phyloP scores from a whole-genome alignment of 1,140 invertebrate species.

The Ooceraea biroi region DNA sequence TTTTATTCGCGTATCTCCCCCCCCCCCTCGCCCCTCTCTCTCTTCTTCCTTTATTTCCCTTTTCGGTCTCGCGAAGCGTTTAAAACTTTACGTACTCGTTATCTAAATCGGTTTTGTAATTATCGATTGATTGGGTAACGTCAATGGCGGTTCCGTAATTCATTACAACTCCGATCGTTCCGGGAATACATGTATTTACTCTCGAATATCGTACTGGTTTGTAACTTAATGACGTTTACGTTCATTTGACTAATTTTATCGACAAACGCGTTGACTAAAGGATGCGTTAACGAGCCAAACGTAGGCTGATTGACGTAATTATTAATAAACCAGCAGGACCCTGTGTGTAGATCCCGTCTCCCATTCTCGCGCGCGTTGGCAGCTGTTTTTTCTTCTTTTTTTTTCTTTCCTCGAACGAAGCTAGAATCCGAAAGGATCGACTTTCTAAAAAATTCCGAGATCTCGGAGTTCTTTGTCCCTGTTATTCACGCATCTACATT shows the following conservation, averaged over 20 bases:
- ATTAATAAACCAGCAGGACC: neutral
- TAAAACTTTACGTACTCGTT: neutral
- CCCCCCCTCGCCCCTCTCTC: constrained; percentile 1
- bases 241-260: constrained; percentile 28
- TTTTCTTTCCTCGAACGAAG: neutral
- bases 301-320: neutral
- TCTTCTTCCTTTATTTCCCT: neutral
- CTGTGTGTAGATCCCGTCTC: too few relatives aligned
- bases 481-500: neutral
- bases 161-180: constrained; percentile 4
- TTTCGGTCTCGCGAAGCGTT: neutral
- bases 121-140: constrained; percentile 17
- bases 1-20: neutral
- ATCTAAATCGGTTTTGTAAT: constrained; percentile 7
- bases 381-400: too few relatives aligned
- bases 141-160: neutral
- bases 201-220: neutral
- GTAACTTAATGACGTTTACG: constrained; percentile 21
- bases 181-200: neutral
- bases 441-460: neutral
- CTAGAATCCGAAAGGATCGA: neutral
- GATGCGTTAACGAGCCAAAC: constrained; percentile 2
- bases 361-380: too few relatives aligned
- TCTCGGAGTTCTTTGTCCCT: neutral
- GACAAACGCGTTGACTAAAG: neutral